Conservation (phyloP, 2,113 vertebrate species). For the Engraulis encrasicolus region DNA sequence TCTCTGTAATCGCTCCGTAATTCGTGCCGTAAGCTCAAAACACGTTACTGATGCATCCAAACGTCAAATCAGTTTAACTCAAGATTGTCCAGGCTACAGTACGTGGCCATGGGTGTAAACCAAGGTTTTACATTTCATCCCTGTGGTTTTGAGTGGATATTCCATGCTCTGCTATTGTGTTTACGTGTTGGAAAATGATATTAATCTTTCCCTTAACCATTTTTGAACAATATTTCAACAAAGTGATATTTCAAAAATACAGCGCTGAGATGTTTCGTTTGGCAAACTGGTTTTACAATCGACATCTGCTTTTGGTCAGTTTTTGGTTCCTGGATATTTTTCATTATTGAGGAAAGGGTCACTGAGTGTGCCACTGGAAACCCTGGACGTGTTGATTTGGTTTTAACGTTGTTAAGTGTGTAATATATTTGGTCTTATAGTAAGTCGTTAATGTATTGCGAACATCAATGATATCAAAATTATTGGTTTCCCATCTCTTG, state of each 20-base stretch:
- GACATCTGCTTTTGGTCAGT: conserved; percentile 5
- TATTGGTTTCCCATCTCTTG: neutral
- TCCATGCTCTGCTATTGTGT: neutral
- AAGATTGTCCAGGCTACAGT: neutral
- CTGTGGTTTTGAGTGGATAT: neutral
- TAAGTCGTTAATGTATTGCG: neutral
- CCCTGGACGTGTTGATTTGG: neutral
- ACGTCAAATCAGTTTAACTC: neutral
- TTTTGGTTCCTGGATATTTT: conserved; percentile 13
- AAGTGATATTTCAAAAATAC: conserved; percentile 13
- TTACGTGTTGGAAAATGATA: conserved; percentile 7
- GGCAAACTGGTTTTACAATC: conserved; percentile 16
- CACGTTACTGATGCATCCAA: neutral
- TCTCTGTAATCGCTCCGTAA: neutral
- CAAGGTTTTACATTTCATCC: conserved; percentile 2
- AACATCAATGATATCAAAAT: neutral
- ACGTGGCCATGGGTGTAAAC: neutral
- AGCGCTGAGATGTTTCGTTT: neutral
- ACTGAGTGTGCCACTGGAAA: neutral
- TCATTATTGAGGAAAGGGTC: neutral
- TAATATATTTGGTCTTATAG: neutral
- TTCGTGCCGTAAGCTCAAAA: neutral
- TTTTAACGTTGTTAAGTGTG: neutral
- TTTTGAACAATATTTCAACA: conserved; percentile 17
- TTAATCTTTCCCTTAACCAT: conserved; percentile 14